Conservation (phyloP, 2,797 vertebrate genomes). For the Sebastes jordani region DNA sequence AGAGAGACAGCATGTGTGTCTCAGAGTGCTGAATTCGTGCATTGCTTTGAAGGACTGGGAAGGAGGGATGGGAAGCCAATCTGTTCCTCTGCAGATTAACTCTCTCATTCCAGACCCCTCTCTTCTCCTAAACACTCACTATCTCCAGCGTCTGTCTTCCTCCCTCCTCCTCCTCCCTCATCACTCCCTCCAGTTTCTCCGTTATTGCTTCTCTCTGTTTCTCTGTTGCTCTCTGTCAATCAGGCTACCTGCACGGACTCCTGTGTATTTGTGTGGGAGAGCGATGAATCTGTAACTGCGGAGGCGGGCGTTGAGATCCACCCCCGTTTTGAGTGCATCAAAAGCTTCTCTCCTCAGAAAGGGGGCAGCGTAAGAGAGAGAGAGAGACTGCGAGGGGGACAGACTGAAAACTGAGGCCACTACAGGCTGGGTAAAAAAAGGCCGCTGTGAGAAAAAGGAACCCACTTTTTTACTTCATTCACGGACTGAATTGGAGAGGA, state of each 20-base stretch:
- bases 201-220: conserved; percentile 50
- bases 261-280: conserved; percentile 58
- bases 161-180: conserved; percentile 9
- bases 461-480: conserved; percentile 34
- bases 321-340: conserved; percentile 30
- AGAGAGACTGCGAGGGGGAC: background rate
- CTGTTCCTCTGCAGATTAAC: conserved; percentile 79
- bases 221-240: conserved; percentile 53
- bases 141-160: conserved; percentile 58
- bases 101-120: conserved; percentile 61
- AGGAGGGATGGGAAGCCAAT: conserved; percentile 62
- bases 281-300: conserved; percentile 46
- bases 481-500: conserved; percentile 25
- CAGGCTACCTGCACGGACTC: conserved; percentile 46
- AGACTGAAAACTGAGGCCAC: conserved; percentile 24
- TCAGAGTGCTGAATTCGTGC: conserved; percentile 60
- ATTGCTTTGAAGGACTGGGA: conserved; percentile 73
- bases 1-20: background rate
- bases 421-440: conserved; percentile 15
- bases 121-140: conserved; percentile 65
- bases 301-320: conserved; percentile 30
- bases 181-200: conserved; percentile 35
- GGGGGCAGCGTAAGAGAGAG: background rate
- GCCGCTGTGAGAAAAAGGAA: conserved; percentile 18
- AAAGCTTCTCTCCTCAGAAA: conserved; percentile 20